A percentile compares a stretch with the other conserved stretches of the same genome.
Conservation (phyloP, 1,140 invertebrate species). For the Temnothorax curvispinosus region DNA sequence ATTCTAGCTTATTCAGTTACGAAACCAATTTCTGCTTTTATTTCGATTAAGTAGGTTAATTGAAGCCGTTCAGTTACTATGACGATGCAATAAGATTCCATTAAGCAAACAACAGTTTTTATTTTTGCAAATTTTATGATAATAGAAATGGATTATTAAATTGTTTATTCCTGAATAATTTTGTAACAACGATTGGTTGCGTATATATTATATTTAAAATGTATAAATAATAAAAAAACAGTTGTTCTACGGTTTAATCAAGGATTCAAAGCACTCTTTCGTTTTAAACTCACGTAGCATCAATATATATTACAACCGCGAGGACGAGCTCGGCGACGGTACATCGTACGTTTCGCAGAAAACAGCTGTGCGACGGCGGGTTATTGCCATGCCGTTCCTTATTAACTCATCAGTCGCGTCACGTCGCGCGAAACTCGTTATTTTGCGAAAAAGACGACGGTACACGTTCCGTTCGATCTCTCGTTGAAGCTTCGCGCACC, state of each 20-base stretch:
- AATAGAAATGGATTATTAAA: neutral
- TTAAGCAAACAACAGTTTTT: neutral
- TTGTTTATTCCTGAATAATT: neutral
- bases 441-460: neutral
- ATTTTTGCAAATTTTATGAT: neutral
- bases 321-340: neutral
- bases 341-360: neutral
- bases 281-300: neutral
- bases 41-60: neutral
- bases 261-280: neutral
- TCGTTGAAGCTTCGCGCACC: neutral
- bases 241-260: neutral
- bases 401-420: conserved; percentile 37
- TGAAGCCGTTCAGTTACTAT: neutral
- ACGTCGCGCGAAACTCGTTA: conserved; percentile 31
- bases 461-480: neutral
- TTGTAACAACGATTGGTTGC: neutral
- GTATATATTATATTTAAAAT: neutral
- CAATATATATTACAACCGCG: neutral
- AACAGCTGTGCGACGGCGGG: neutral
- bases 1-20: neutral
- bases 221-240: neutral
- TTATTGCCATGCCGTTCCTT: neutral
- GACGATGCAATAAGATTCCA: neutral
- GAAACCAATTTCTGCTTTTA: neutral